A percentile compares a stretch with the other conserved stretches of the same genome.
Conservation (phyloP, 1,140 invertebrate genomes). For the Popillia japonica region DNA sequence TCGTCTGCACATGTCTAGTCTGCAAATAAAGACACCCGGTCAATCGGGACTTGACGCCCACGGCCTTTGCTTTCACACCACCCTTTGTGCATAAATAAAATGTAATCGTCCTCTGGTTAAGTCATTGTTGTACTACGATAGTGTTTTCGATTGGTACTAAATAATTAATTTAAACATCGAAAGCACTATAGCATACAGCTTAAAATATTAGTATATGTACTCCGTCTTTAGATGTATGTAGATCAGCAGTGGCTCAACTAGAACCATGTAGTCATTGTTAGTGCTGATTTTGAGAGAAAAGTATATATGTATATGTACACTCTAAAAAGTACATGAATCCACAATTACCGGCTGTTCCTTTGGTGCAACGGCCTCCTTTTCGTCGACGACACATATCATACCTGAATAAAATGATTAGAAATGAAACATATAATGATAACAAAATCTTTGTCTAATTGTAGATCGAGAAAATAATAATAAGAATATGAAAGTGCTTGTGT, state of each 20-base stretch:
- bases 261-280: slow-evolving; percentile 42
- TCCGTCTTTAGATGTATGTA: slow-evolving; percentile 18
- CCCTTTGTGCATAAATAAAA: slow-evolving; percentile 32
- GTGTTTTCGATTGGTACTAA: slow-evolving; percentile 1
- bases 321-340: slow-evolving; percentile 41
- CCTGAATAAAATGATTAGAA: slow-evolving; percentile 65
- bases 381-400: slow-evolving; percentile 95
- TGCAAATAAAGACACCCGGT: slow-evolving; percentile 69
- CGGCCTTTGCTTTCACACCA: slow-evolving; percentile 20
- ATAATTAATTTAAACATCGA: slow-evolving; percentile 2
- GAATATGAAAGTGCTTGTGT: not conserved
- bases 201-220: slow-evolving; percentile 41
- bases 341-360: slow-evolving; percentile 90
- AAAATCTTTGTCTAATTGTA: not conserved
- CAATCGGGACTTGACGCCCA: slow-evolving; percentile 44
- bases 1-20: slow-evolving; percentile 98
- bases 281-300: slow-evolving; percentile 29
- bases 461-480: not conserved
- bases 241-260: slow-evolving; percentile 37
- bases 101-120: not conserved
- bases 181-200: not conserved
- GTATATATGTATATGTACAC: slow-evolving; percentile 41
- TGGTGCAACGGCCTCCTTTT: slow-evolving; percentile 93
- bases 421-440: not conserved
- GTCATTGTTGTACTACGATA: not conserved